Conservation (phyloP, 2,888 invertebrate species). For the Pardosa pseudoannulata region DNA sequence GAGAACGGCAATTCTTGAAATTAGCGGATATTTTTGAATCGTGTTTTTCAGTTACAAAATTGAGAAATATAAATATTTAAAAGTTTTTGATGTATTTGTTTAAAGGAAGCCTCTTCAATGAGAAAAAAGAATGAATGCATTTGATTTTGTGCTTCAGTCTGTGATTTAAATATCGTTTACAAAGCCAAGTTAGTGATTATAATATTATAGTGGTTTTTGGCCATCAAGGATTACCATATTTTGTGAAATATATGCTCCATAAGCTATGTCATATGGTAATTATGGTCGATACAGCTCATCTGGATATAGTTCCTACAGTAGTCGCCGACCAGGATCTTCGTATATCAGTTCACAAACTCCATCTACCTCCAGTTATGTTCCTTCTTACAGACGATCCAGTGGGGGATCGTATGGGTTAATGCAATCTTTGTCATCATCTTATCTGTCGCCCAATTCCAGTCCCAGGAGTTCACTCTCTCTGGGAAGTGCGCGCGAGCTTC, state of each 20-base stretch:
- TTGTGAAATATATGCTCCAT: neutral
- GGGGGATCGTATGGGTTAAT: slow-evolving; percentile 40
- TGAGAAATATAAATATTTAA: neutral
- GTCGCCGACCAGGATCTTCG: slow-evolving; percentile 24
- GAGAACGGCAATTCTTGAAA: slow-evolving; percentile 11
- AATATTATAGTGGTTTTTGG: too few species aligned
- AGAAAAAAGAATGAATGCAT: neutral
- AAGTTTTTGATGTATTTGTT: neutral
- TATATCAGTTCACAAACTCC: slow-evolving; percentile 13
- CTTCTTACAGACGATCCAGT: slow-evolving; percentile 40
- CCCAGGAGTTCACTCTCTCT: slow-evolving; percentile 45
- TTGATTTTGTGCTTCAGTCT: neutral
- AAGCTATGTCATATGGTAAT: slow-evolving; percentile 62
- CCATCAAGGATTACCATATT: too few species aligned
- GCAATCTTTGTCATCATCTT: slow-evolving; percentile 49
- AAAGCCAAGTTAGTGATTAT: too few species aligned
- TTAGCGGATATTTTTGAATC: neutral
- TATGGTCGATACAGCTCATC: slow-evolving; percentile 58
- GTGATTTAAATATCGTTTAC: too few species aligned
- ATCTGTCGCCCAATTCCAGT: slow-evolving; percentile 62
- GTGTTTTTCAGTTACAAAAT: neutral
- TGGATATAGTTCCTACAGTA: slow-evolving; percentile 45
- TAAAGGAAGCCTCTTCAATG: neutral
- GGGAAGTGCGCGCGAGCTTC: slow-evolving; percentile 31
- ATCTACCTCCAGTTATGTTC: slow-evolving; percentile 18